phyloP scores from a whole-genome alignment of 2,113 vertebrate genomes.

The Rattus norvegicus region DNA sequence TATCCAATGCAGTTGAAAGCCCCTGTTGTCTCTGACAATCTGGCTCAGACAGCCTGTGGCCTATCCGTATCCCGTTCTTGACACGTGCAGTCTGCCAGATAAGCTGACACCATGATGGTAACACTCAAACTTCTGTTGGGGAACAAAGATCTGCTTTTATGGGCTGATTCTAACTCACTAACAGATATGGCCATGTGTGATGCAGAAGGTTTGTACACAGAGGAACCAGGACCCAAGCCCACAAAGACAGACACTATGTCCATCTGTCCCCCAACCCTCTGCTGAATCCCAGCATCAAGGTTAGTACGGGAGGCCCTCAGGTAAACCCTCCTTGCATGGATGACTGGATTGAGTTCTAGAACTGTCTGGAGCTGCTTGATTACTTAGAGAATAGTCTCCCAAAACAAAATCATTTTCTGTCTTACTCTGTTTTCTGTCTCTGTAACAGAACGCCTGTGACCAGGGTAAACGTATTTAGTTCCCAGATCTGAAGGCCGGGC shows the following conservation, averaged over 20 bases:
- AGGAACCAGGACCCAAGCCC: neutral
- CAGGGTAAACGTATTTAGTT: neutral
- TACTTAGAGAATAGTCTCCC: neutral
- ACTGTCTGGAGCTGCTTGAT: neutral
- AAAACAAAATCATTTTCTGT: neutral
- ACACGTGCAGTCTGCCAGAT: neutral
- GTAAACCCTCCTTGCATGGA: neutral
- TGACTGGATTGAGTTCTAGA: neutral
- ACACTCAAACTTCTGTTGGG: neutral
- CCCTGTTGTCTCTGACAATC: neutral
- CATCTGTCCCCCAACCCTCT: neutral
- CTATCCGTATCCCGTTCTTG: neutral
- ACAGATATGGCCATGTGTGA: neutral
- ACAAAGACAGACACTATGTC: neutral
- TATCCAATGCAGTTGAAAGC: neutral
- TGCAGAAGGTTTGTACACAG: no score
- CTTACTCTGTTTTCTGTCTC: neutral
- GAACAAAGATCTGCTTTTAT: neutral
- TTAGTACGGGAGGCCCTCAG: neutral
- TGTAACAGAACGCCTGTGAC: neutral
- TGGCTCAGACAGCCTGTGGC: neutral
- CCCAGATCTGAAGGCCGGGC: neutral
- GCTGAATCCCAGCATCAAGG: neutral
- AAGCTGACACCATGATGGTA: fast-evolving
- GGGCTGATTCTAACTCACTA: neutral